Evolutionary conservation across 1,140 invertebrate genomes (phyloP), one percentile per base, ranked within the genome.

Genomic region (Patella vulgata): DNA sequence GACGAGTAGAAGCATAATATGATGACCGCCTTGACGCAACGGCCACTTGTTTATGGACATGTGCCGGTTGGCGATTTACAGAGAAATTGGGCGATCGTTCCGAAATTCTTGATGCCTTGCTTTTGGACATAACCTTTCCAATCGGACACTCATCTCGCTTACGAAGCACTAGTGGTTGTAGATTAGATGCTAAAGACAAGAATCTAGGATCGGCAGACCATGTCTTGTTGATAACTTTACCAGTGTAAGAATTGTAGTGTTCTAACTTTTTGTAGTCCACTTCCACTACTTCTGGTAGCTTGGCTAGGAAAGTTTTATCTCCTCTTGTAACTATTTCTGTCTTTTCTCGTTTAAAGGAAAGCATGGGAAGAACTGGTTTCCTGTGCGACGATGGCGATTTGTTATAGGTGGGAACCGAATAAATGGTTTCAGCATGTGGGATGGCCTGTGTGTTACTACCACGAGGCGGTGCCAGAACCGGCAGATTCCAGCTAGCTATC

Each of bases 311-410:
- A 1, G 70, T 70, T 43, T 63, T 66, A 28, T 75, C 68, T 23
- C 63, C 55, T 36, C 73, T 66, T 9, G 55, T 56, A 8, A 71
- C 61, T 44, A 77, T 74, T 57, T 74, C 75, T 1, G 72, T 77
- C 36, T 70, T 59, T 28, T 73, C 70, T 33, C 68, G 59, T 30
- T 60, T 48, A 12, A 64, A 30, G 19, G 40, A 14, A 21, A 48
- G 3, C 19, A 59, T 2, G 3, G 30, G 57, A 5, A 14, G n/a
- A 28, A 47, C 6, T 40, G n/a, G 17, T 31, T 31, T 6, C 1
- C 40, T 42, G 11, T 42, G 46, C 21, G 6, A 30, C 44, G 30
- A 42, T 9, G 56, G 43, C 11, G 36, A 33, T 17, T 23, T 40
- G 48, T 61, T 63, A 30, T 30, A 59, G 28, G 43, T 54, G 25